Base-by-base conservation (phyloP, 2,888 invertebrate genomes). In the Athrips mouffetella region DNA sequence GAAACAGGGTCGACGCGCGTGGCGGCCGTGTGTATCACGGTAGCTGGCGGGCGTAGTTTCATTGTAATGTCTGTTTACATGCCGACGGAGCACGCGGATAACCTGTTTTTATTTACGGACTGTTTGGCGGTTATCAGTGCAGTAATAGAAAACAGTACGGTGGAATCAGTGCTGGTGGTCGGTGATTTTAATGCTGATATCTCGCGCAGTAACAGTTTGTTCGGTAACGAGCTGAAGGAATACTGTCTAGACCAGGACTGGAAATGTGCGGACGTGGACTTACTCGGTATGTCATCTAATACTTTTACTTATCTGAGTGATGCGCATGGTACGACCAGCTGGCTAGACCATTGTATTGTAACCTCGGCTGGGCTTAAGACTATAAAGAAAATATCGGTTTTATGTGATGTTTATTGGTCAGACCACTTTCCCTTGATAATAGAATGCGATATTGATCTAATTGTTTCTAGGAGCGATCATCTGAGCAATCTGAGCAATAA, bases 261-360 rank as follows among this genome's bases (percentile, higher is more conserved):
- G 47, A 13, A 21, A 21, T 39, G 39, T 30, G 47, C 25, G 4
- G 47, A 47, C 21, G 2, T 29, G 1, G 2, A 18, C 2, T n/a
- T 40, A 7, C 10, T 39, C 1, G 30, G 39, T 13, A 3, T 2
- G 18, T 2, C 3, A 2, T 30, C 21, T 3, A 11, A 11, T 7
- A 25, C 47, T 1, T 47, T 20, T 21, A 39, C 47, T 5, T 47
- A 11, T n/a, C 1, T 18, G 5, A 47, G 47, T 21, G 30, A 20
- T 10, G 27, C 30, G 2, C 42, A 48, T 13, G 30, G 39, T 3
- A 31, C 33, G 6, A 27, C 29, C 3, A 41, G 48, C 10, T 48
- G 48, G 48, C 4, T 47, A 0, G 47, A 47, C 11, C 48, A 42
- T 13, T 62, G 62, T 11, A 16, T 41, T 2, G 15, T n/a, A 1